These are phyloP conservation scores for Polymixis lichenea DNA, from an alignment of 2,888 invertebrate genomes.

Conservation along the genomic window DNA sequence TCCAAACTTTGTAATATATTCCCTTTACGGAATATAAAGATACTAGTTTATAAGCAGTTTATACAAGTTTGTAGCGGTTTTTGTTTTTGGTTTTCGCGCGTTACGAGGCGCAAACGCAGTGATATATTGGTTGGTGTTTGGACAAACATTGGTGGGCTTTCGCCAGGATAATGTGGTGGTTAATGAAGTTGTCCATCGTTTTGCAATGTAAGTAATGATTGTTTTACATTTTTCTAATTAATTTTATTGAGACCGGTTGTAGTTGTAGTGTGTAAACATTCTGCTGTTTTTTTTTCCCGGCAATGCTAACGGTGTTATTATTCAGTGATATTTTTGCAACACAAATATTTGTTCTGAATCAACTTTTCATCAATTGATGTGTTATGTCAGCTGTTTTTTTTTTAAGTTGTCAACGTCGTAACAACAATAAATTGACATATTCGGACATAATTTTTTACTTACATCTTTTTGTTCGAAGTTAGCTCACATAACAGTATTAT, in stretches of 20 bases:
- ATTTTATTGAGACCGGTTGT: neutral
- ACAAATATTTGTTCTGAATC: neutral
- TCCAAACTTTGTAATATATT: slow-evolving; percentile 58
- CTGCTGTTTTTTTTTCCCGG: rapidly evolving
- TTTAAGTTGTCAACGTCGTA: neutral
- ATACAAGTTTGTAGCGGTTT: slow-evolving; percentile 43
- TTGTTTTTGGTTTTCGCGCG: slow-evolving; percentile 44
- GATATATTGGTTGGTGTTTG: slow-evolving; percentile 60
- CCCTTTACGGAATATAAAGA: slow-evolving; percentile 54
- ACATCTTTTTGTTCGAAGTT: neutral
- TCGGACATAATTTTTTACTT: neutral
- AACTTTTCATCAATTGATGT: neutral
- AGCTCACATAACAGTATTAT: too few relatives aligned
- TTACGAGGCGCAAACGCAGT: slow-evolving; percentile 52
- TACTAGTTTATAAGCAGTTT: slow-evolving; percentile 58
- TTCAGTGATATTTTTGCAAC: neutral
- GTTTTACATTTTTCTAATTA: neutral
- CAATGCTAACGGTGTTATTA: neutral
- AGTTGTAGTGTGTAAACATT: too few relatives aligned
- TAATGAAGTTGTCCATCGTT: slow-evolving; percentile 78
- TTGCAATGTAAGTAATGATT: slow-evolving; percentile 80
- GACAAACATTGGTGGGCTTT: slow-evolving; percentile 47
- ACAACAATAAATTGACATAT: neutral
- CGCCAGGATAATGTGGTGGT: slow-evolving; percentile 78
- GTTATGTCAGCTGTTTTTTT: neutral